These are phyloP conservation scores for Doryteuthis pealeii DNA, from an alignment of 1,140 invertebrate genomes.

Conservation along the genomic window DNA sequence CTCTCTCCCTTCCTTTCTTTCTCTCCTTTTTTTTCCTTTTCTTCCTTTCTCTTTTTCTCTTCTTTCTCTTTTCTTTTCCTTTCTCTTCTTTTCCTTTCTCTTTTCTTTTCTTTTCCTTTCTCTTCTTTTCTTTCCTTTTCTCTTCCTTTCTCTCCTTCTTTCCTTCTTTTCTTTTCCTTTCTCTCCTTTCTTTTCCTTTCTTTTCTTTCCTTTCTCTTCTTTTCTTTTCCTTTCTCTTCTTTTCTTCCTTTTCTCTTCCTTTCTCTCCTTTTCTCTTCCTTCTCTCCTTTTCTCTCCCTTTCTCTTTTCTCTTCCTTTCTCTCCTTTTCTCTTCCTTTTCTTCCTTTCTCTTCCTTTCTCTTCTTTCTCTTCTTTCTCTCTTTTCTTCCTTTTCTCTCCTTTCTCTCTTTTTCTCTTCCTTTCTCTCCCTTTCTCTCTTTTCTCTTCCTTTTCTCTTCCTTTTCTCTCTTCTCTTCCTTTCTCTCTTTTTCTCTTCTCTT, in stretches of 20 bases:
- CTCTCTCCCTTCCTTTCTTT: neutral
- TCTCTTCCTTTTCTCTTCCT: neutral
- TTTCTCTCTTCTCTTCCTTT: neutral
- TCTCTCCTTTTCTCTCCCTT: neutral
- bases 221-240: neutral
- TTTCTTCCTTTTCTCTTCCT: neutral
- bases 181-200: neutral
- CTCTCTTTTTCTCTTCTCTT: neutral
- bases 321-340: neutral
- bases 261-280: neutral
- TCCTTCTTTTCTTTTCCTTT: neutral
- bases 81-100: neutral
- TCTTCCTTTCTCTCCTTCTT: neutral
- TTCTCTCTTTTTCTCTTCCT: too few relatives aligned
- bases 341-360: neutral
- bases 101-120: neutral
- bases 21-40: neutral
- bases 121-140: neutral
- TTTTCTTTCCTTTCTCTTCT: neutral
- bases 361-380: neutral
- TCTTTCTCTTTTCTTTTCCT: neutral
- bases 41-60: neutral
- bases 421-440: too few relatives aligned
- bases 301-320: neutral
- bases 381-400: too few relatives aligned